These are phyloP conservation scores for Himantopus leucocephalus DNA, from an alignment of 2,113 vertebrate genomes.

Conservation along the genomic window DNA sequence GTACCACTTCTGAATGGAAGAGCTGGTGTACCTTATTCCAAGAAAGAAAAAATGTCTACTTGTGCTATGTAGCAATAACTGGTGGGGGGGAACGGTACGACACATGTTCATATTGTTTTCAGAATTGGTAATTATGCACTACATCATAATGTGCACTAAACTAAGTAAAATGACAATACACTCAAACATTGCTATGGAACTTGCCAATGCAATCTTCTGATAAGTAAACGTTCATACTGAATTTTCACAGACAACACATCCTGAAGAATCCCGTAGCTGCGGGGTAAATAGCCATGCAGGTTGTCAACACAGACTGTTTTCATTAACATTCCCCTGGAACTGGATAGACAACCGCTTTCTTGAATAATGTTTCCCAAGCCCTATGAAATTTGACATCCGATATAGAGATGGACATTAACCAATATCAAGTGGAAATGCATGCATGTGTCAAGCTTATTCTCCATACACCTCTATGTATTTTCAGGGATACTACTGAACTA, in stretches of 20 bases:
- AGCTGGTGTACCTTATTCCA: neutral
- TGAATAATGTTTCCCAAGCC: neutral
- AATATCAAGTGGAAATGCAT: neutral
- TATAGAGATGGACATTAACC: neutral
- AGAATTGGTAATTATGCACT: neutral
- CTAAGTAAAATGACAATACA: neutral
- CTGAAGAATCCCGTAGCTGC: neutral
- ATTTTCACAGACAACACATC: neutral
- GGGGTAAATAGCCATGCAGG: neutral
- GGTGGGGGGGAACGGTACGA: too few species aligned
- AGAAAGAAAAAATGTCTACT: neutral
- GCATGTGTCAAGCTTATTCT: neutral
- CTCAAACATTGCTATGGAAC: neutral
- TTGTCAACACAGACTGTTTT: neutral
- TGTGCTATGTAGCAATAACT: neutral
- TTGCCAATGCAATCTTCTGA: neutral
- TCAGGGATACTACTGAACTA: neutral
- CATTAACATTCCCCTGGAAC: neutral
- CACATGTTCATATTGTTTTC: neutral
- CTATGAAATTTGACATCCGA: neutral
- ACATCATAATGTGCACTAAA: neutral
- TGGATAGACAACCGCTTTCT: neutral
- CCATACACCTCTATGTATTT: neutral
- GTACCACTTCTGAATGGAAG: neutral
- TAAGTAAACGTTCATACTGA: neutral